Conservation (phyloP, 2,113 vertebrate genomes). For the Sorex araneus region DNA sequence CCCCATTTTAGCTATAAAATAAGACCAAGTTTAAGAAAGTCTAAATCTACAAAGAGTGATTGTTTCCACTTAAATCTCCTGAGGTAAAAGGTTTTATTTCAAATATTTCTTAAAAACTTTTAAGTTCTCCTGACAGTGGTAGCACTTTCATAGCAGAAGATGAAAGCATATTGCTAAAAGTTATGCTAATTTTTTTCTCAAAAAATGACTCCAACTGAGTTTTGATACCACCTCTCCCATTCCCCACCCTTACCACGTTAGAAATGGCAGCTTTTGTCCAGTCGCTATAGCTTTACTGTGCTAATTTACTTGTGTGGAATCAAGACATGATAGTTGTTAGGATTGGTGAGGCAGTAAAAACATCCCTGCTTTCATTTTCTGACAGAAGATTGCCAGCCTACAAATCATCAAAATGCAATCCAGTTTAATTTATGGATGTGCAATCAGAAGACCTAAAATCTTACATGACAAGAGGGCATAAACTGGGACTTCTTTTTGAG, state of each 20-base stretch:
- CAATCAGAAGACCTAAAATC: conserved; percentile 73
- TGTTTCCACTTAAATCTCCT: background rate
- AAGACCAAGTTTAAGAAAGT: conserved; percentile 36
- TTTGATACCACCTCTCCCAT: background rate
- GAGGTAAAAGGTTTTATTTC: no score
- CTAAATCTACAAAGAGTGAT: conserved; percentile 7
- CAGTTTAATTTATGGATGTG: conserved; percentile 59
- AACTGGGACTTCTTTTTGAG: conserved; percentile 65
- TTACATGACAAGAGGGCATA: conserved; percentile 34
- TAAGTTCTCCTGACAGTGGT: background rate
- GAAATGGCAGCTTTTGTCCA: no score
- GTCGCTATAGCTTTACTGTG: background rate
- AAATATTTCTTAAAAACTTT: conserved; percentile 14
- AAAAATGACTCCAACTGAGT: conserved; percentile 7
- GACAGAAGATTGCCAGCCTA: conserved; percentile 44
- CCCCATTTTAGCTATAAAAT: background rate
- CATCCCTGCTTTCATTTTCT: conserved; percentile 53
- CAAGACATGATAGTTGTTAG: background rate
- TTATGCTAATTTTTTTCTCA: background rate
- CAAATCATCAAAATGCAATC: conserved; percentile 68
- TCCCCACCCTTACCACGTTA: background rate
- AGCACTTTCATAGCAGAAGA: conserved; percentile 35
- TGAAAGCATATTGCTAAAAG: conserved; percentile 40
- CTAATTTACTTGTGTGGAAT: background rate
- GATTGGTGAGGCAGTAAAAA: conserved; percentile 49